A percentile compares a stretch with the other conserved stretches of the same genome.
Evolutionary conservation across 2,888 invertebrate species (phyloP).

Genomic region (Sinodicranocentrus sp.): DNA sequence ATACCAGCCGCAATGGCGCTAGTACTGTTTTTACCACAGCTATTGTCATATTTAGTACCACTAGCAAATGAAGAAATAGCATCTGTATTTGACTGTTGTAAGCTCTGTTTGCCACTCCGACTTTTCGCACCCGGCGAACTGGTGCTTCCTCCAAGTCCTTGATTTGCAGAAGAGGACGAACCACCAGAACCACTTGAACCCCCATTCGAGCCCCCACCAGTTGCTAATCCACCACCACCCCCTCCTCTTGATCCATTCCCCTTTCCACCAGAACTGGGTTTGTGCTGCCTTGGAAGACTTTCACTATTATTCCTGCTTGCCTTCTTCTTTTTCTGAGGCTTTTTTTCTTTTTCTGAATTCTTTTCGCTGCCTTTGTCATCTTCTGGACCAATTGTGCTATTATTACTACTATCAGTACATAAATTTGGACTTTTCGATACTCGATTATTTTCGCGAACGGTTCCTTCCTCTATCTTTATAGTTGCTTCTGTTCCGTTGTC

Average conservation of each 20-base stretch:
- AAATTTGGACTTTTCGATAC: conserved; percentile 6
- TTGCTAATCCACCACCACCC: conserved; percentile 22
- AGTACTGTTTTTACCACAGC: neutral
- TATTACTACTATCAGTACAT: neutral
- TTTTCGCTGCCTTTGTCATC: conserved; percentile 4
- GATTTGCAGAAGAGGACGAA: conserved; percentile 44
- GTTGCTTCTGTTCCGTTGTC: conserved; percentile 19
- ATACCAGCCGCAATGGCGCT: too few relatives aligned
- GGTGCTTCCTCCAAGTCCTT: conserved; percentile 29
- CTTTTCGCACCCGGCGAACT: conserved; percentile 55
- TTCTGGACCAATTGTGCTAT: neutral
- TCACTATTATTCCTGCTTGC: conserved; percentile 27
- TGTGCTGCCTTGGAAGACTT: conserved; percentile 54
- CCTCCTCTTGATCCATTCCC: conserved; percentile 64
- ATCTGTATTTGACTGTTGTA: conserved; percentile 6
- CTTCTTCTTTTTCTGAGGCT: conserved; percentile 59
- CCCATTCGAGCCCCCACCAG: conserved; percentile 35
- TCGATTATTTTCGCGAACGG: conserved; percentile 21
- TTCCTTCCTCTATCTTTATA: conserved; percentile 5
- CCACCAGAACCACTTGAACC: conserved; percentile 40
- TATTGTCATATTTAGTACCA: neutral
- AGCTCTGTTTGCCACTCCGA: conserved; percentile 59
- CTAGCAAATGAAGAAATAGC: conserved; percentile 19
- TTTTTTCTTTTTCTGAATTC: conserved; percentile 53
- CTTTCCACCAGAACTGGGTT: conserved; percentile 67